Evolutionary conservation across 2,888 invertebrate species (phyloP).

Genomic region (Pogonocherus hispidulus): DNA sequence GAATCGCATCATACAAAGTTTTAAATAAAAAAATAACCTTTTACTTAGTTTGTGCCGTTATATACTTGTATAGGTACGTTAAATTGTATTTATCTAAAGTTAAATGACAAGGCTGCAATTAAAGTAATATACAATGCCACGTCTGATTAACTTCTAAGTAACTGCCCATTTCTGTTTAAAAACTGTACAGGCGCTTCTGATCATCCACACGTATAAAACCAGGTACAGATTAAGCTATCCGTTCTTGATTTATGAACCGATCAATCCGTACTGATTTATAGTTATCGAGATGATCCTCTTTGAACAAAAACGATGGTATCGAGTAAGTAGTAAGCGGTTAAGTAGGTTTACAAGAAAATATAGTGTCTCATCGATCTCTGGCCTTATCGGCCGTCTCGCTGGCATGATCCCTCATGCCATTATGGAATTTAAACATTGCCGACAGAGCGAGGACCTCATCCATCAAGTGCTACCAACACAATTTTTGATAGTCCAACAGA

Average conservation of each 20-base stretch:
- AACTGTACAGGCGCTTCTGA: neutral
- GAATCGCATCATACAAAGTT: too few relatives aligned
- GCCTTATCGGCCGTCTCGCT: constrained; percentile 24
- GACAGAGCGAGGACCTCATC: constrained; percentile 42
- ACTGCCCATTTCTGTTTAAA: too few relatives aligned
- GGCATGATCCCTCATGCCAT: constrained; percentile 29
- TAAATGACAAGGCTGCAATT: too few relatives aligned
- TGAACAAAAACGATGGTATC: constrained; percentile 27
- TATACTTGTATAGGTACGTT: too few relatives aligned
- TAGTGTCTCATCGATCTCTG: constrained; percentile 35
- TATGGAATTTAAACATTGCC: constrained; percentile 36
- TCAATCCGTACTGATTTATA: constrained; percentile 38
- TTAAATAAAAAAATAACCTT: too few relatives aligned
- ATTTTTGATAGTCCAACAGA: constrained; percentile 29
- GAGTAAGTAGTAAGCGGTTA: constrained; percentile 26
- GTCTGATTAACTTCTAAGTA: too few relatives aligned
- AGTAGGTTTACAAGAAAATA: constrained; percentile 30
- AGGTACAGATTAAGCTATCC: constrained; percentile 22
- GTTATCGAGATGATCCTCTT: constrained; percentile 38
- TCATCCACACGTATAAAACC: neutral
- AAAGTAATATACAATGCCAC: too few relatives aligned
- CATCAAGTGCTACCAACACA: constrained; percentile 45
- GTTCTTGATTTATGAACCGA: constrained; percentile 34
- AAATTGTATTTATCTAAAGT: too few relatives aligned
- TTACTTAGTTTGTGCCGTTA: too few relatives aligned